Base-by-base conservation (phyloP, 1,140 invertebrate species). In the Neodiprion virginianus region DNA sequence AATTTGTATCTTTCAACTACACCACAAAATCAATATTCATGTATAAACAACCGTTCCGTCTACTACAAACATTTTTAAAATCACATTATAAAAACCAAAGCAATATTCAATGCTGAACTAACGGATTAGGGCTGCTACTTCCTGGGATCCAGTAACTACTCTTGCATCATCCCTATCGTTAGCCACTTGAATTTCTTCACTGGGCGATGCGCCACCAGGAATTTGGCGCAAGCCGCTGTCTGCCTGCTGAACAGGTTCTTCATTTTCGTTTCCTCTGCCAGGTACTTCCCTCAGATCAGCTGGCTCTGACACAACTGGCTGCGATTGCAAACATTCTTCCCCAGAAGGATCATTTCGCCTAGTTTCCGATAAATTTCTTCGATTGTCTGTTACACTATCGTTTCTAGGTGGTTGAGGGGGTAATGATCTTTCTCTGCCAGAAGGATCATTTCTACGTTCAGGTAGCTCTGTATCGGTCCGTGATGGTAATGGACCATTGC, bases 381-480 rank as follows among this genome's bases (percentile, higher is more conserved):
- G 53, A 61, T 61, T 61, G n/a, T 61, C 53, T 61, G 53, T 17
- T 17, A 61, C 53, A 17, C 3, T 61, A 61, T 61, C 53, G n/a
- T 88, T 88, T 7, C 87, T 78, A 10, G 85, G 83, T 71, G 87
- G 86, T 17, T 81, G 81, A 7, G 83, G 82, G 8, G 83, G 82
- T 4, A 87, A 48, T 8, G 83, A 82, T 61, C 84, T 77, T 77
- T 88, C 87, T 50, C 86, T 82, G 7, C 87, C 86, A 0, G 87
- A 86, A 0, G 87, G 87, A 83, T 87, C 87, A 14, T 87, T 87
- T 61, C 86, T 77, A 14, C 87, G 84, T 65, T 88, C 87, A 50
- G 81, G 61, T 12, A 77, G 76, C 2, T 86, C 84, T 0, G 79
- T 72, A 12, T 87, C 85, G 8, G 74, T 72, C 65, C 84, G 78